A percentile compares a stretch with the other conserved stretches of the same genome.
These are phyloP conservation scores for Phortica okadai DNA, from an alignment of 2,888 invertebrate species.

Conservation along the genomic window DNA sequence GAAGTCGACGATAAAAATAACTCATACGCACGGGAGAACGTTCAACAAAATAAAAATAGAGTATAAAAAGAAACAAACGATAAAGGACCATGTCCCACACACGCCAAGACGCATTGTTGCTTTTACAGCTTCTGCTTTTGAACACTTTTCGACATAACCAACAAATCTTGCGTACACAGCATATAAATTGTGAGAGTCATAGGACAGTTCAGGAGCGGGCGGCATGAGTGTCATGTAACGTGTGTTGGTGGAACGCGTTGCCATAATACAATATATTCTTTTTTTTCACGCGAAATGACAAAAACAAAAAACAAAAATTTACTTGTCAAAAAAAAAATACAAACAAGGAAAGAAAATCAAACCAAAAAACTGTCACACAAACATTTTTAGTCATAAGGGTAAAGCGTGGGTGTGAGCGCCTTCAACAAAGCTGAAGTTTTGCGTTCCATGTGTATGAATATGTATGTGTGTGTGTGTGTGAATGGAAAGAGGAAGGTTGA, in stretches of 20 bases:
- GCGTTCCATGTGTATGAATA: slow-evolving; percentile 23
- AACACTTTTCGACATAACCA: slow-evolving; percentile 6
- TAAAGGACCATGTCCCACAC: background rate
- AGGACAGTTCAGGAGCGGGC: slow-evolving; percentile 45
- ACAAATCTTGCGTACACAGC: slow-evolving; percentile 10
- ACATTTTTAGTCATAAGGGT: background rate
- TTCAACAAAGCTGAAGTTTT: slow-evolving; percentile 22
- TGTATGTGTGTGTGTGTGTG: slow-evolving; percentile 36
- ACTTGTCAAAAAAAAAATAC: background rate
- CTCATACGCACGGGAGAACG: background rate
- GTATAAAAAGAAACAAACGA: background rate
- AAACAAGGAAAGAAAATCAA: background rate
- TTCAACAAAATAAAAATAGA: background rate
- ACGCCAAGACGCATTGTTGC: background rate
- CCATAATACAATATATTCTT: background rate
- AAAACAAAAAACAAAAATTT: background rate
- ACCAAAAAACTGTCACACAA: slow-evolving; percentile 8
- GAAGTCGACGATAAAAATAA: background rate
- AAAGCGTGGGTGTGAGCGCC: background rate
- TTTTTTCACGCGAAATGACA: background rate
- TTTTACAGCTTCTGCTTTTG: background rate
- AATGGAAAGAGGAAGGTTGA: background rate
- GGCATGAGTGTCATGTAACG: slow-evolving; percentile 43
- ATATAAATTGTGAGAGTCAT: slow-evolving; percentile 32
- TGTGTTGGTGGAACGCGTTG: slow-evolving; percentile 24